Base-by-base conservation (phyloP, 2,113 vertebrate species). In the Sphyrna mokarran region DNA sequence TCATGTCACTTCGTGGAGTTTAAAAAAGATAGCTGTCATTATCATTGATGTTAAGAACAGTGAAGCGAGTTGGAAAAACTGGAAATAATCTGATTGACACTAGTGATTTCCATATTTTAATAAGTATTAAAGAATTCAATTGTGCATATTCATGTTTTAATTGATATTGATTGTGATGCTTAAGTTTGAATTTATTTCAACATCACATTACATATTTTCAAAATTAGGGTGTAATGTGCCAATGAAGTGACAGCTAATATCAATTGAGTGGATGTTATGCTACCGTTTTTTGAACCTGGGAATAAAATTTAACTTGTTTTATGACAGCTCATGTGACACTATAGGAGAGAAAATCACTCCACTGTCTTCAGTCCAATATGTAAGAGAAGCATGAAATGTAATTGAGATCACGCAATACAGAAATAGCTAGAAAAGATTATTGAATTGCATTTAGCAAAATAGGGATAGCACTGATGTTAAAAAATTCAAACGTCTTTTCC, bases 81-180 rank as follows among this genome's bases (percentile, higher is more conserved):
- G 11, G 33, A 37, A 91, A 91, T 66, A 11, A 63, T 89, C 86
- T 61, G 61, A 91, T 16, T 33, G 86, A 89, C 37, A 18, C 6
- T 26, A n/a, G 26, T 66, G 58, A 91, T 91, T 91, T 91, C 90
- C 90, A 94, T 94, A 69, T 68, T 94, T 94, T 40, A 94, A 94
- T 68, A 37, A 8, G 63, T 40, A 68, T 93, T 68, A 68, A 93
- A 16, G 18, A 68, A 37, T 23, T n/a, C 68, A 22, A 93, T 68
- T 69, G 91, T 23, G 22, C 16, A 94, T 43, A 68, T 94, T 94
- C 66, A 93, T 93, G 87, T 68, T 37, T 93, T 37, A 93, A 37
- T 29, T 37, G 90, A 2, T n/a, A 33, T 11, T 54, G 26, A 54
- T 61, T 90, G 54, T 61, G 26, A 66, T 29, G 33, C 3, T 14